Percentiles rank a stretch among this genome's conserved stretches.
Conservation (phyloP, 92 coral and sea anemone species). For the Isaurus tuberculatus region DNA sequence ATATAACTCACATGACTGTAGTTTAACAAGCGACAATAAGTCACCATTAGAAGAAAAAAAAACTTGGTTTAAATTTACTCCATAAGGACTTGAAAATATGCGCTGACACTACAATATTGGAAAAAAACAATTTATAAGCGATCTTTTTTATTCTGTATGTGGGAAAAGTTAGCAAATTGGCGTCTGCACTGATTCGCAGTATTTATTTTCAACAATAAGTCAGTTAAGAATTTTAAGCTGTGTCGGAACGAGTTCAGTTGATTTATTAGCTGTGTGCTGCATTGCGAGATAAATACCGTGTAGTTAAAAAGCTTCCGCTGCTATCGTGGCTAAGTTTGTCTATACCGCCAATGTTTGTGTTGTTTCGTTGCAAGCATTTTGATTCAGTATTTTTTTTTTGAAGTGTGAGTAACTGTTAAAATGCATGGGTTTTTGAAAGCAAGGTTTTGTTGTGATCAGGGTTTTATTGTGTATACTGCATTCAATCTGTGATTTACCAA, state of each 20-base stretch:
- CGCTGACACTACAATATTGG: neutral
- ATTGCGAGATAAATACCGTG: neutral
- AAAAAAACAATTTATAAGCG: constrained; percentile 35
- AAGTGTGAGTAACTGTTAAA: neutral
- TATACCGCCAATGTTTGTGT: neutral
- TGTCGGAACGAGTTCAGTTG: neutral
- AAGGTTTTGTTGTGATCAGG: neutral
- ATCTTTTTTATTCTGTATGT: neutral
- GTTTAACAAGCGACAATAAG: neutral
- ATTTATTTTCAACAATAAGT: constrained; percentile 33
- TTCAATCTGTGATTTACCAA: neutral
- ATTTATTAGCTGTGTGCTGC: neutral
- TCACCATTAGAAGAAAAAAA: neutral
- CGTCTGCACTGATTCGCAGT: constrained; percentile 9
- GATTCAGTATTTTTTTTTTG: neutral
- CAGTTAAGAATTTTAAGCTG: neutral
- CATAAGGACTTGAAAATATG: neutral
- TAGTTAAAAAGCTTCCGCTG: neutral
- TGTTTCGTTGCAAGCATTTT: neutral
- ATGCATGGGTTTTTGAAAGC: neutral
- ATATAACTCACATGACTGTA: neutral
- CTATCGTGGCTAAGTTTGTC: neutral
- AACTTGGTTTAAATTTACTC: constrained; percentile 17
- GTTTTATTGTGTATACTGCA: neutral
- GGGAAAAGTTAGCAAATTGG: neutral